A percentile compares a stretch with the other conserved stretches of the same genome.
phyloP scores from a whole-genome alignment of 2,113 vertebrate genomes.

The Platichthys stellatus region DNA sequence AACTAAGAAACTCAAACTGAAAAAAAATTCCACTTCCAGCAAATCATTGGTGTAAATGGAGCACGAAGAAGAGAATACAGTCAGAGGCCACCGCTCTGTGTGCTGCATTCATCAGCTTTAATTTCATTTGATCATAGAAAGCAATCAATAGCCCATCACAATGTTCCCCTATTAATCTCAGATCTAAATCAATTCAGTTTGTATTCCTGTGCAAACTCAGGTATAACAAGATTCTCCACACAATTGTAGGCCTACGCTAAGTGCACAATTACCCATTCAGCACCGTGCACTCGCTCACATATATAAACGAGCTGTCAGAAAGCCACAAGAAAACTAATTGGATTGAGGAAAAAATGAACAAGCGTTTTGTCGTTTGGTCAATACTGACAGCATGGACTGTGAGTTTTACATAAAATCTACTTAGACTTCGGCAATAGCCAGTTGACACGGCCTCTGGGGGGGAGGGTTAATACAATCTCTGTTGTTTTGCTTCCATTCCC shows the following conservation, averaged over 20 bases:
- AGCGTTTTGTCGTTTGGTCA: slow-evolving; percentile 77
- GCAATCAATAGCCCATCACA: slow-evolving; percentile 66
- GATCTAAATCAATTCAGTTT: slow-evolving; percentile 68
- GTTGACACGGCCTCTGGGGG: slow-evolving; percentile 55
- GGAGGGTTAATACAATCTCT: slow-evolving; percentile 46
- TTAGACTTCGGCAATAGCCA: slow-evolving; percentile 73
- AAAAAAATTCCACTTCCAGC: slow-evolving; percentile 4
- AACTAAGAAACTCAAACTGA: not conserved
- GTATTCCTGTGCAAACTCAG: slow-evolving; percentile 63
- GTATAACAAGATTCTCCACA: slow-evolving; percentile 65
- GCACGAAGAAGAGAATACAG: slow-evolving; percentile 7
- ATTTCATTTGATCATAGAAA: slow-evolving; percentile 69
- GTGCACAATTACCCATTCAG: slow-evolving; percentile 74
- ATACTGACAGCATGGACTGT: slow-evolving; percentile 76
- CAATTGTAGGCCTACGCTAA: slow-evolving; percentile 59
- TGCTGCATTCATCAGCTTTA: slow-evolving; percentile 35
- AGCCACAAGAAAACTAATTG: slow-evolving; percentile 77
- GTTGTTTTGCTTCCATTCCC: slow-evolving; percentile 46
- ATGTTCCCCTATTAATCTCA: slow-evolving; percentile 65
- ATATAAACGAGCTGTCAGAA: slow-evolving; percentile 81
- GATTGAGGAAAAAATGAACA: slow-evolving; percentile 77
- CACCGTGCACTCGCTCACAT: slow-evolving; percentile 69
- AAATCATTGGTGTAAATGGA: slow-evolving; percentile 31
- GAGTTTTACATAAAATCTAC: slow-evolving; percentile 80
- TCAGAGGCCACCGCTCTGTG: not conserved